These are phyloP conservation scores for Pseudococcus viburni DNA, from an alignment of 2,888 invertebrate genomes.

Conservation along the genomic window DNA sequence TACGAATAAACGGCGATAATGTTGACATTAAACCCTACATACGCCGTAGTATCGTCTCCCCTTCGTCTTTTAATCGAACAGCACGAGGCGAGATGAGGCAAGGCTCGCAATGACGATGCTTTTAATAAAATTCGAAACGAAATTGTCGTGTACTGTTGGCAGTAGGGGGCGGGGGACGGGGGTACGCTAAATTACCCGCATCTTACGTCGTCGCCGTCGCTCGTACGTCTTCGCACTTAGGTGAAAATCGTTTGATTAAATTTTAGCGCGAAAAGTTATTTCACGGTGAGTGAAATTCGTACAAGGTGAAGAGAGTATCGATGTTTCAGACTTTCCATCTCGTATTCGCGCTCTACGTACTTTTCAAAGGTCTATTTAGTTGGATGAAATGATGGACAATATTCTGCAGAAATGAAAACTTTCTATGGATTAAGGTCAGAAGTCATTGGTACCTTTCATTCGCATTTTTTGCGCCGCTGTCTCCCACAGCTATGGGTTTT, in stretches of 20 bases:
- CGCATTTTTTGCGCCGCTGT: no score
- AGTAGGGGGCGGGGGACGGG: neutral
- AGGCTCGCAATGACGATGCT: constrained; percentile 12
- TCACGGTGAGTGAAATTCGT: constrained; percentile 16
- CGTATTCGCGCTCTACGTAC: no score
- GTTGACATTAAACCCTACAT: constrained; percentile 42
- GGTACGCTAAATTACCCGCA: constrained; percentile 43
- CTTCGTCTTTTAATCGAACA: neutral
- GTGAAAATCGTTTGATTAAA: constrained; percentile 47
- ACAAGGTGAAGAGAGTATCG: neutral
- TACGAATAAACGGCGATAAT: constrained; percentile 47
- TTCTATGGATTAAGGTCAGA: no score
- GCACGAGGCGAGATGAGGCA: neutral
- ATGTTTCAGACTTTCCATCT: neutral
- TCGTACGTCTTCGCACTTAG: constrained; percentile 38
- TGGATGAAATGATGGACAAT: no score
- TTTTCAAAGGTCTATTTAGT: no score
- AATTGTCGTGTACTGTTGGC: neutral
- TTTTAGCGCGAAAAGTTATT: constrained; percentile 20
- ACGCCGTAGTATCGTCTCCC: neutral
- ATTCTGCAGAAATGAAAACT: no score
- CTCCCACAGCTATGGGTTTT: no score
- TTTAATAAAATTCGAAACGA: constrained; percentile 48
- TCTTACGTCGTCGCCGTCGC: neutral
- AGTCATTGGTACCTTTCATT: no score